phyloP scores from a whole-genome alignment of 2,797 vertebrate genomes.

The Mus spretus region DNA sequence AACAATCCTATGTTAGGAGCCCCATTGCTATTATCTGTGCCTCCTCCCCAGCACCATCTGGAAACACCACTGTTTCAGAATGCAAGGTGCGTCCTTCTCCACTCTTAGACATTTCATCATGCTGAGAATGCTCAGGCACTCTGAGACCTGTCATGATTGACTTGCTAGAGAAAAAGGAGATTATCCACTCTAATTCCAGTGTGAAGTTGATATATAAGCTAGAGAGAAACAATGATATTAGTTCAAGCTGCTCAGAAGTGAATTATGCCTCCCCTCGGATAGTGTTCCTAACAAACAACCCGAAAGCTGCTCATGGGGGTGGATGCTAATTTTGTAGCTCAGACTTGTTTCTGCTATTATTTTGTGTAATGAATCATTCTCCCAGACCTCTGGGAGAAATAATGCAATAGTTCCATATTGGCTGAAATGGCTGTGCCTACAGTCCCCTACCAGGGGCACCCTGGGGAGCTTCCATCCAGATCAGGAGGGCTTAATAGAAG shows the following conservation, averaged over 20 bases:
- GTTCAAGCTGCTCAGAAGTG: constrained; percentile 79
- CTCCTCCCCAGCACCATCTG: constrained; percentile 61
- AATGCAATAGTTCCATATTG: constrained; percentile 32
- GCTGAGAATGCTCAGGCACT: constrained; percentile 49
- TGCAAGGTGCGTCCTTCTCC: constrained; percentile 50
- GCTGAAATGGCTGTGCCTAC: not conserved
- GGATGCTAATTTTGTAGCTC: constrained; percentile 74
- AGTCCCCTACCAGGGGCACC: not conserved
- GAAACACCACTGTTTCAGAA: constrained; percentile 66
- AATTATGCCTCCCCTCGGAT: constrained; percentile 68
- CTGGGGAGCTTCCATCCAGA: constrained; percentile 47
- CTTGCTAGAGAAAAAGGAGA: constrained; percentile 68
- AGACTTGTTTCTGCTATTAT: constrained; percentile 71
- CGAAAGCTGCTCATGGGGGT: constrained; percentile 65
- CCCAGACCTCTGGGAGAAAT: constrained; percentile 55
- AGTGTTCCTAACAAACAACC: constrained; percentile 71
- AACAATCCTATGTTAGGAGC: constrained; percentile 33
- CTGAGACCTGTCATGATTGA: constrained; percentile 30
- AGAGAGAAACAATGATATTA: constrained; percentile 77
- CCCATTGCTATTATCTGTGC: constrained; percentile 14
- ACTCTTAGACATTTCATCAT: constrained; percentile 70
- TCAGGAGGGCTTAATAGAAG: not conserved
- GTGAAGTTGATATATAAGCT: constrained; percentile 70
- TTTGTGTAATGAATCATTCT: constrained; percentile 68
- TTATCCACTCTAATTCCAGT: constrained; percentile 73